These are phyloP conservation scores for Acipenser transmontanus DNA, from an alignment of 2,797 vertebrate species.

Conservation along the genomic window DNA sequence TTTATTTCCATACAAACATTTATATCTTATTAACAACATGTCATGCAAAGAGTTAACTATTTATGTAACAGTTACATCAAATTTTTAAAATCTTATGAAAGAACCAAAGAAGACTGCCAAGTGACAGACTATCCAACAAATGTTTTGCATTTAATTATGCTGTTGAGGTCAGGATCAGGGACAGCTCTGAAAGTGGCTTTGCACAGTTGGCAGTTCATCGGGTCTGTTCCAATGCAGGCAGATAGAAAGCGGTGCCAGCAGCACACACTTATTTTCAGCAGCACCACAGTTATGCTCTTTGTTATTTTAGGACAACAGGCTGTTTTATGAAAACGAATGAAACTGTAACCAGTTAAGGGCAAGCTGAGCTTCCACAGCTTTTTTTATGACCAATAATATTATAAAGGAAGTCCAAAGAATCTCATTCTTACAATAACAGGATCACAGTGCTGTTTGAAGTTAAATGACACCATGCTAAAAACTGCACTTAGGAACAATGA, in stretches of 20 bases:
- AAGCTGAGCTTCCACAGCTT: not conserved
- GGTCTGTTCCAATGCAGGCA: not conserved
- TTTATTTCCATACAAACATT: no score
- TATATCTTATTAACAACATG: no score
- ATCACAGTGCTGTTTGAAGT: no score
- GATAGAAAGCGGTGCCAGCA: not conserved
- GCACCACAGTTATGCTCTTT: constrained; percentile 1
- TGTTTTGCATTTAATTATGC: not conserved
- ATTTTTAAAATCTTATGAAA: not conserved
- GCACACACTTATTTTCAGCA: not conserved
- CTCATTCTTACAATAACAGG: no score
- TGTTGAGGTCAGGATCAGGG: not conserved
- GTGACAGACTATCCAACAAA: not conserved
- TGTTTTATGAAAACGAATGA: not conserved
- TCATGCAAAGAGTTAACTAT: no score
- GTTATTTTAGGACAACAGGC: not conserved
- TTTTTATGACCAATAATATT: no score
- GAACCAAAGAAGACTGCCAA: not conserved
- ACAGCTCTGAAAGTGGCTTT: not conserved
- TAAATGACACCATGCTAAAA: no score
- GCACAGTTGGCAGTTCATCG: not conserved
- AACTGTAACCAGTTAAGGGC: not conserved
- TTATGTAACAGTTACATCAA: no score
- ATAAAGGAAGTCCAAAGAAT: no score
- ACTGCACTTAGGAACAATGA: no score